phyloP scores from a whole-genome alignment of 2,888 invertebrate genomes.

The Lycaena phlaeas region DNA sequence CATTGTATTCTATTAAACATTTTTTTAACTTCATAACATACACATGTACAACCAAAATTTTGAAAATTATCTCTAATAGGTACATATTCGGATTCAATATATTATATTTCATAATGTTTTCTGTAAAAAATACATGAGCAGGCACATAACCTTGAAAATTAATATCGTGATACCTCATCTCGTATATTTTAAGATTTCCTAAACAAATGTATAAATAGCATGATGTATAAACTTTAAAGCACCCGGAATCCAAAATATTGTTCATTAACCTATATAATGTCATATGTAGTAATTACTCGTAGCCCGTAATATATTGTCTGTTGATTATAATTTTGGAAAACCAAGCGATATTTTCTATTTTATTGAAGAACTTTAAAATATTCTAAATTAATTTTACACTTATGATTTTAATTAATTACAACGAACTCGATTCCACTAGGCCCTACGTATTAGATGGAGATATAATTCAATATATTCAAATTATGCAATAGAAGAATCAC shows the following conservation, averaged over 20 bases:
- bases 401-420: slow-evolving; percentile 56
- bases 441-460: slow-evolving; percentile 66
- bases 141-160: neutral
- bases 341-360: slow-evolving; percentile 52
- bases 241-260: slow-evolving; percentile 72
- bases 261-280: slow-evolving; percentile 66
- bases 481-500: slow-evolving; percentile 73
- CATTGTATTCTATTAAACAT: too few relatives aligned
- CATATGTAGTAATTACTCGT: slow-evolving; percentile 52
- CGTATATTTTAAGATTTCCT: slow-evolving; percentile 24
- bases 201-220: slow-evolving; percentile 64
- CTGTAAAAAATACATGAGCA: too few relatives aligned
- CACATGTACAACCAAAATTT: too few relatives aligned
- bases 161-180: neutral
- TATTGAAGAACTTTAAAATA: slow-evolving; percentile 64
- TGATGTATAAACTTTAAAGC: slow-evolving; percentile 69
- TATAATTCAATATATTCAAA: slow-evolving; percentile 58
- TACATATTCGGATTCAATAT: too few relatives aligned
- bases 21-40: too few relatives aligned
- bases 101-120: too few relatives aligned
- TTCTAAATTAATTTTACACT: slow-evolving; percentile 56
- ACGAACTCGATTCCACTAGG: slow-evolving; percentile 68
- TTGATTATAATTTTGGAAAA: slow-evolving; percentile 47
- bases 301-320: slow-evolving; percentile 63
- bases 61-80: too few relatives aligned